Conservation (phyloP, 2,888 invertebrate genomes). For the Cryptocheilus praepositus region DNA sequence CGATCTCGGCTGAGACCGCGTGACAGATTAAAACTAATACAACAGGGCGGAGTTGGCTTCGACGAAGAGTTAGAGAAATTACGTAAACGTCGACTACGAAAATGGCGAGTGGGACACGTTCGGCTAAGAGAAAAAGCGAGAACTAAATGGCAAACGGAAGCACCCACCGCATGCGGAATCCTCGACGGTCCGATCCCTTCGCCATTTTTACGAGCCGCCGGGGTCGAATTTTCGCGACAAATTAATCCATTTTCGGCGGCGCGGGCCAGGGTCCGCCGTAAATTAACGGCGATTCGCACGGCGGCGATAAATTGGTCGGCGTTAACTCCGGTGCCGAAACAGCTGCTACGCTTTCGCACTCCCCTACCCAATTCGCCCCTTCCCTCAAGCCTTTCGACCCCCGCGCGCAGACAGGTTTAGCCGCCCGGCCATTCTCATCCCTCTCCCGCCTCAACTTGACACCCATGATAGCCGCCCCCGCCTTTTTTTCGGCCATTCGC, state of each 20-base stretch:
- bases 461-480: neutral
- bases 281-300: conserved; percentile 47
- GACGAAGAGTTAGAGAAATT: too few species aligned
- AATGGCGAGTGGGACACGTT: neutral
- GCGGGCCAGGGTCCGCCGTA: conserved; percentile 38
- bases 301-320: conserved; percentile 62
- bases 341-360: conserved; percentile 23
- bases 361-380: neutral
- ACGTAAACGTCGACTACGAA: too few species aligned
- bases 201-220: conserved; percentile 20
- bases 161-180: conserved; percentile 11
- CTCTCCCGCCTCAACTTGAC: too few species aligned
- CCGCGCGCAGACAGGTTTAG: too few species aligned
- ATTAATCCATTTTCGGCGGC: conserved; percentile 52
- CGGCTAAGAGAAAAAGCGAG: neutral
- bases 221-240: conserved; percentile 39
- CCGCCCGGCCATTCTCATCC: too few species aligned
- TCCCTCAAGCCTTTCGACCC: too few species aligned
- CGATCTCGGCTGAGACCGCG: too few species aligned
- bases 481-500: conserved; percentile 20
- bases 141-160: neutral
- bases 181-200: conserved; percentile 15
- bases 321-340: conserved; percentile 51
- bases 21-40: too few species aligned
- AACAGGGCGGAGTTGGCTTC: too few species aligned